These are phyloP conservation scores for Amiota communis DNA, from an alignment of 2,888 invertebrate species.

Conservation along the genomic window DNA sequence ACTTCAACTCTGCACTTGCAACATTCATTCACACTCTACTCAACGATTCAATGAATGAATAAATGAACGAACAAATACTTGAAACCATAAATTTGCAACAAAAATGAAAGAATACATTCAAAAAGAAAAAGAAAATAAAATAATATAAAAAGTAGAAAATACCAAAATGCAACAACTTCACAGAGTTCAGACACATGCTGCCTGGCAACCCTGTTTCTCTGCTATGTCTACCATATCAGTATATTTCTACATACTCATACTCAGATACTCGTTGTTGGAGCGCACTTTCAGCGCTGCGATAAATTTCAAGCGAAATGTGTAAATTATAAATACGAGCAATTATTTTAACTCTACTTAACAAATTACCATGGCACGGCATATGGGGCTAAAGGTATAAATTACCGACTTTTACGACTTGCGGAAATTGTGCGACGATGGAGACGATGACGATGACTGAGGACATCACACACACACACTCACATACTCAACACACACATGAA, in stretches of 20 bases:
- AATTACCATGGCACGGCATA: constrained; percentile 73
- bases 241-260: background rate
- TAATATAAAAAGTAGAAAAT: constrained; percentile 51
- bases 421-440: constrained; percentile 62
- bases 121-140: constrained; percentile 55
- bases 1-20: constrained; percentile 52
- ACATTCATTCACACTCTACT: constrained; percentile 43
- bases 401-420: constrained; percentile 67
- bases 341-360: constrained; percentile 75
- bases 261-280: constrained; percentile 36
- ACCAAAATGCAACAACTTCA: constrained; percentile 50
- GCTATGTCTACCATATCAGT: background rate
- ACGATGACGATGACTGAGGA: constrained; percentile 31
- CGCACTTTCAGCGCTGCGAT: constrained; percentile 68
- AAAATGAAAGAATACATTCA: constrained; percentile 33
- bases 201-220: constrained; percentile 25
- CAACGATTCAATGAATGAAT: background rate
- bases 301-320: constrained; percentile 73
- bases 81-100: constrained; percentile 56
- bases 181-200: background rate
- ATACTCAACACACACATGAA: background rate
- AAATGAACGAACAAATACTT: constrained; percentile 40
- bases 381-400: constrained; percentile 69
- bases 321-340: constrained; percentile 74
- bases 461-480: constrained; percentile 4